Conservation (phyloP, 2,888 invertebrate genomes). For the Lasioglossum marginatum region DNA sequence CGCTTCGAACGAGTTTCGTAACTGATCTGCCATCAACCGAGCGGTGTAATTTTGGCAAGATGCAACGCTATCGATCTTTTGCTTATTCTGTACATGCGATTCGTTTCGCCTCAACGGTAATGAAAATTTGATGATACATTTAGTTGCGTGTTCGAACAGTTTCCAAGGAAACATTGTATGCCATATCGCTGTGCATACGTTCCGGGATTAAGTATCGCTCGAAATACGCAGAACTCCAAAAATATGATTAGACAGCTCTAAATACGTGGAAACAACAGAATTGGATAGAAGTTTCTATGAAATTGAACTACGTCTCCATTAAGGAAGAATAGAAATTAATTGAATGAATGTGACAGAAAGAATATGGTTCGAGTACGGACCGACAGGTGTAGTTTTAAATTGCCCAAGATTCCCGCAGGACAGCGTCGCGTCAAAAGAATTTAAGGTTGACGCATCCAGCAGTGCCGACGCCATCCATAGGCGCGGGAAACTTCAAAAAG, state of each 20-base stretch:
- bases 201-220: not conserved
- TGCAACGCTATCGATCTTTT: constrained; percentile 66
- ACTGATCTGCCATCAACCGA: not conserved
- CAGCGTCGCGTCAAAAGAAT: constrained; percentile 58
- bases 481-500: constrained; percentile 63
- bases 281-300: too few species aligned
- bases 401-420: constrained; percentile 52
- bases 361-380: not conserved
- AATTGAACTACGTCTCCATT: not conserved
- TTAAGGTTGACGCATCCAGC: constrained; percentile 50
- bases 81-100: constrained; percentile 11
- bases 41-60: not conserved
- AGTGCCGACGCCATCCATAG: constrained; percentile 22
- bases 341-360: not conserved
- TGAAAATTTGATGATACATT: constrained; percentile 21
- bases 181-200: not conserved
- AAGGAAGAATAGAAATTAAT: not conserved
- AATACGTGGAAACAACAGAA: not conserved
- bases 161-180: not conserved
- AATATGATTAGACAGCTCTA: not conserved
- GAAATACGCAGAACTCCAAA: not conserved
- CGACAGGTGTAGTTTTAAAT: constrained; percentile 40
- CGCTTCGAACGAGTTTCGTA: not conserved
- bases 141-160: not conserved
- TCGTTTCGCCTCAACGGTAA: not conserved